Percentiles rank a stretch among this genome's conserved stretches.
phyloP scores from a whole-genome alignment of 2,888 invertebrate species.

The Acleris holmiana region DNA sequence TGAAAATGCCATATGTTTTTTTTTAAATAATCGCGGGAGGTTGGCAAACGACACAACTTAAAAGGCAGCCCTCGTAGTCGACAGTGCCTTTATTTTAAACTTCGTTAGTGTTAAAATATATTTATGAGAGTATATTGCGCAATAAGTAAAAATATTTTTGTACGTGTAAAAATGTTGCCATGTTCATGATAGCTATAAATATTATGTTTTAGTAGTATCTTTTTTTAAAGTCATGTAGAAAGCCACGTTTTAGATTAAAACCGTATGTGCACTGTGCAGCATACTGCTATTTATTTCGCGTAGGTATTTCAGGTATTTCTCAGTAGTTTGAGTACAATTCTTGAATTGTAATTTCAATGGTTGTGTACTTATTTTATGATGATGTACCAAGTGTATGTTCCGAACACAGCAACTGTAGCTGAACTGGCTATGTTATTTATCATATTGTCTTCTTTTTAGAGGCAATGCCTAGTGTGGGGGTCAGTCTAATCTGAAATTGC shows the following conservation, averaged over 20 bases:
- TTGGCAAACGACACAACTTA: too few relatives aligned
- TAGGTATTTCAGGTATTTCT: conserved; percentile 31
- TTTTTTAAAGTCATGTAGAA: conserved; percentile 47
- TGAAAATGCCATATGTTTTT: too few relatives aligned
- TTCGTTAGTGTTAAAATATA: conserved; percentile 72
- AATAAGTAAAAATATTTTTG: conserved; percentile 81
- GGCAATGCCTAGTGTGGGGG: too few relatives aligned
- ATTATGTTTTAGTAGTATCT: conserved; percentile 56
- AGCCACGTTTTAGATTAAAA: conserved; percentile 40
- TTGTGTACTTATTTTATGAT: conserved; percentile 78
- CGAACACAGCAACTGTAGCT: conserved; percentile 47
- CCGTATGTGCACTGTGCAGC: conserved; percentile 21
- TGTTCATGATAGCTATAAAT: conserved; percentile 77
- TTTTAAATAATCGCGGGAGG: too few relatives aligned
- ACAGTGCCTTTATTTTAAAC: conserved; percentile 80
- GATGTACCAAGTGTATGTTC: conserved; percentile 48
- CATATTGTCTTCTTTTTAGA: conserved; percentile 51
- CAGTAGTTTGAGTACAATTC: conserved; percentile 54
- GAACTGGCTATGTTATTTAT: conserved; percentile 52
- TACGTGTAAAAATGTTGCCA: conserved; percentile 83
- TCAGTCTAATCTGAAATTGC: too few relatives aligned
- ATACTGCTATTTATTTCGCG: conserved; percentile 9
- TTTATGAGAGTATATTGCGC: conserved; percentile 79
- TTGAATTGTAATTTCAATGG: conserved; percentile 67
- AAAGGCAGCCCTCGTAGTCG: too few relatives aligned